Evolutionary conservation across 2,113 vertebrate species (phyloP), one percentile per base, ranked within the genome.

Genomic region (Actenoides lindsayi): DNA sequence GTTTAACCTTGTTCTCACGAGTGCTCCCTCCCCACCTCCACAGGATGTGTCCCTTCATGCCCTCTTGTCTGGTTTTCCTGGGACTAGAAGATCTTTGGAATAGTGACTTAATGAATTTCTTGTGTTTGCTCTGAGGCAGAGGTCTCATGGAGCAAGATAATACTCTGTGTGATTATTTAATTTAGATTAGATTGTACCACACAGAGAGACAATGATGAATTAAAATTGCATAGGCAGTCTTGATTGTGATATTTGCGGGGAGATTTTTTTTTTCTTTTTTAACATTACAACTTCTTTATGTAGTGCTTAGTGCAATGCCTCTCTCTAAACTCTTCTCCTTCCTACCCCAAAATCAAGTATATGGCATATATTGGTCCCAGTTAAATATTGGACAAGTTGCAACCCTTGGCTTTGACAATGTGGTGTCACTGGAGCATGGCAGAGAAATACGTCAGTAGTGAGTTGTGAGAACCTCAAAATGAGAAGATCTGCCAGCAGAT

Each of bases 111-210:
- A 91, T 76, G 65, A 80, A 56, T 59, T 83, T 25, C 39, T 46
- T 44, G 10, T 39, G 18, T 94, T 81, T 96, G 53, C 30, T 91
- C 46, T 82, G 54, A 3, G 3, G 85, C 25, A 83, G 71, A 87
- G 46, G 51, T 95, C 56, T 89, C 68, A 48, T 56, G 81, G 82
- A 93, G 53, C 35, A 79, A 71, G 33, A 31, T 85, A 90, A 76
- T 90, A 90, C 93, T 79, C 51, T 3, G 0, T 79, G 44, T 56
- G 75, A 91, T 90, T 7, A 10, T 94, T 95, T 93, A 84, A 91
- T 91, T 93, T 95, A 81, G 51, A 89, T 87, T 81, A 67, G 60
- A 75, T 96, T 84, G 37, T 20, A 70, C 77, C 31, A 42, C 84
- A 77, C 10, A 51, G 46, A 74, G 80, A 83, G 68, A 27, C 41